Evolutionary conservation across 37 sponge, comb jelly and placozoan genomes (phyloP).

Genomic region (Petrosia ficiformis): DNA sequence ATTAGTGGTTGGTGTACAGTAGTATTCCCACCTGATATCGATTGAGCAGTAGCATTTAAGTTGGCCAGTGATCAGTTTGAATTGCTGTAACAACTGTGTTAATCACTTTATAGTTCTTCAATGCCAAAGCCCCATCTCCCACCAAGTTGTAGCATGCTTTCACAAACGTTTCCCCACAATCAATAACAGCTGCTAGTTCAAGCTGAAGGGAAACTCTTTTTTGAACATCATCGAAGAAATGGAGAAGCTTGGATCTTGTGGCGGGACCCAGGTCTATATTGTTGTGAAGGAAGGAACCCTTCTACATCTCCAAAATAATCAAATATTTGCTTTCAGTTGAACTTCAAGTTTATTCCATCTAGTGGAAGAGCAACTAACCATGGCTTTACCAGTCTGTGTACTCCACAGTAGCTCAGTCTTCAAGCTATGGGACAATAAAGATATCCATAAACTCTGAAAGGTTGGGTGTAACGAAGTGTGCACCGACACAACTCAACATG

Average conservation of each 20-base stretch:
- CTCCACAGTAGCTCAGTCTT: conserved; percentile 38
- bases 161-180: too few relatives aligned
- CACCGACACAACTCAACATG: conserved; percentile 43
- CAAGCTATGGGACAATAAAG: conserved; percentile 37
- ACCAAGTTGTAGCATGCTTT: conserved; percentile 49
- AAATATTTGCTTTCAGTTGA: too few relatives aligned
- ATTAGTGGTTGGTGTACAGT: too few relatives aligned
- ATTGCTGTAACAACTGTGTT: not conserved
- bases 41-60: too few relatives aligned
- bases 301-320: conserved; percentile 32
- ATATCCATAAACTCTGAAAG: conserved; percentile 41
- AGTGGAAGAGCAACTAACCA: conserved; percentile 31
- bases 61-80: conserved; percentile 23
- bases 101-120: conserved; percentile 16
- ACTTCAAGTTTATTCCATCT: too few relatives aligned
- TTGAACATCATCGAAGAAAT: conserved; percentile 16
- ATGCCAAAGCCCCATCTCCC: conserved; percentile 39
- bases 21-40: too few relatives aligned
- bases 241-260: conserved; percentile 21
- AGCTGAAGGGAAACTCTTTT: conserved; percentile 10
- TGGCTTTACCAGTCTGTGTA: conserved; percentile 6
- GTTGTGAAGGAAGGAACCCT: too few relatives aligned
- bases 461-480: conserved; percentile 15
- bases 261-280: conserved; percentile 15
- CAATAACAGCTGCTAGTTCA: conserved; percentile 38